phyloP scores from a whole-genome alignment of 2,113 vertebrate species.

The Anhinga rufa region DNA sequence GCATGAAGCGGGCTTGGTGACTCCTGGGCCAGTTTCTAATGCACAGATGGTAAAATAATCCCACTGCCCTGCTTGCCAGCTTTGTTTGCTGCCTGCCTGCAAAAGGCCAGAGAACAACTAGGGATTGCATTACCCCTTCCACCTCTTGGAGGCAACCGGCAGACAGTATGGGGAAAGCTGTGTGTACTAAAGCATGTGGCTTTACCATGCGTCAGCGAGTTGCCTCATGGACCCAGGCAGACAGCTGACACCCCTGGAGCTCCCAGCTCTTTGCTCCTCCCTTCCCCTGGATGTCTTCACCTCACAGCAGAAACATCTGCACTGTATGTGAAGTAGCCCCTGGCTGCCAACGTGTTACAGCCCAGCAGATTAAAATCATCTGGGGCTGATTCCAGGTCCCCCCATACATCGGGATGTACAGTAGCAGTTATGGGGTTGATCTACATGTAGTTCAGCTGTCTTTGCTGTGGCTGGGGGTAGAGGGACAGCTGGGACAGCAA shows the following conservation, averaged over 20 bases:
- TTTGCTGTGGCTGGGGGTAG: conserved; percentile 34
- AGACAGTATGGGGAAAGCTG: neutral
- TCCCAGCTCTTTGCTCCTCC: conserved; percentile 18
- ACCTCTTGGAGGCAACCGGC: neutral
- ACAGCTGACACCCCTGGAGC: conserved; percentile 54
- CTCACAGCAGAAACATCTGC: conserved; percentile 52
- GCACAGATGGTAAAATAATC: conserved; percentile 65
- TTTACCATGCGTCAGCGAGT: conserved; percentile 52
- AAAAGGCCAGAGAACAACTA: conserved; percentile 23
- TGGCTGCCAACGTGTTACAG: neutral
- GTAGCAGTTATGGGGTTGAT: neutral
- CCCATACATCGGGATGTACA: neutral
- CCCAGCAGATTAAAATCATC: neutral
- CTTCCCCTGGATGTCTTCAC: conserved; percentile 17
- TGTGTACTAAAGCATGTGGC: conserved; percentile 47
- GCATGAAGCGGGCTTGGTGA: neutral
- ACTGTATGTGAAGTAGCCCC: neutral
- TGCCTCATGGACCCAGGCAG: conserved; percentile 57
- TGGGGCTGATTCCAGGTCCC: neutral
- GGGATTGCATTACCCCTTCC: conserved; percentile 39
- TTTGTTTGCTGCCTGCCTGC: conserved; percentile 49
- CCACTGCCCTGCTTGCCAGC: conserved; percentile 60
- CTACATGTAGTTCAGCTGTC: conserved; percentile 11
- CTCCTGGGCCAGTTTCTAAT: conserved; percentile 66
- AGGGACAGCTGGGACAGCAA: conserved; percentile 62